Base-by-base conservation (phyloP, 2,888 invertebrate genomes). In the Alitta virens region DNA sequence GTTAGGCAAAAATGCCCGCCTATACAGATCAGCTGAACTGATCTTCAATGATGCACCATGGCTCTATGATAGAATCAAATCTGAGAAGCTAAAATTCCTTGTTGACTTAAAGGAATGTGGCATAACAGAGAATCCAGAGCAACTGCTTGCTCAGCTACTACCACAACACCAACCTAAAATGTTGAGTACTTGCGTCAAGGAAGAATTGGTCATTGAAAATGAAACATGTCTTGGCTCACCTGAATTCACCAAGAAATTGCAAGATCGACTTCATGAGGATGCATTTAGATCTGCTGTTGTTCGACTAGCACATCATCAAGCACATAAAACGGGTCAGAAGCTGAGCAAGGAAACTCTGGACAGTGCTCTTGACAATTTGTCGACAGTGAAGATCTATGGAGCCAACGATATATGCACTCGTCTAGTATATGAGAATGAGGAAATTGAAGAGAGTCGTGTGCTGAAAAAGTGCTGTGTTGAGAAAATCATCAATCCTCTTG, bases 121-220 rank as follows among this genome's bases (percentile, higher is more conserved):
- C 23, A 16, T 62, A 23, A 63, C 49, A 26, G 33, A 33, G 5
- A 52, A 42, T n/a, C 55, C 60, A 26, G 67, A 66, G 5, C 60
- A 68, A 14, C 38, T 49, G 16, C 46, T 72, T 18, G 46, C 26
- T 7, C 27, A 52, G 3, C 50, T 73, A 42, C 71, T 71, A 2
- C 7, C 58, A 21, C 25, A 56, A 12, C 46, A 65, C n/a, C 57
- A 68, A 52, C 72, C 73, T 1, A 46, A 52, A 21, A 50, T 71
- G 52, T 55, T 75, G 46, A 68, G 68, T 42, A 60, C 66, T 12
- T 46, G 68, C 21, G 68, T 72, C 7, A 60, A 63, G 23, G 72
- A 73, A 51, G 26, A 50, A 12, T 58, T 74, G 18, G 54, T 58
- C 18, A 60, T 65, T 9, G 58, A 60, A 23, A 23, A 24, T 12